A percentile compares a stretch with the other conserved stretches of the same genome.
phyloP scores from a whole-genome alignment of 2,797 vertebrate genomes.

The Rhynchotus rufescens region DNA sequence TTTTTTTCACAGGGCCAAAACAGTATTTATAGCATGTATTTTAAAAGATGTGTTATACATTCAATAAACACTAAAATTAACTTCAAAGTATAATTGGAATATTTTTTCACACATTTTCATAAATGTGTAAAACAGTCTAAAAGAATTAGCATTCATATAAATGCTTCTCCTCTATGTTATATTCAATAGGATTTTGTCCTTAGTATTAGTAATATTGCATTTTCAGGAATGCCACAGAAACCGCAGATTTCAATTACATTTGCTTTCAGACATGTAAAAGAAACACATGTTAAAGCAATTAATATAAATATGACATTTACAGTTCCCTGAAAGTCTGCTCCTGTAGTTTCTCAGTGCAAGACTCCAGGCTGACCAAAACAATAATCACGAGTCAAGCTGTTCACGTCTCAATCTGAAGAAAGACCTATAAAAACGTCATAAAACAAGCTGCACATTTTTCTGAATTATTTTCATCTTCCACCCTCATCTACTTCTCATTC shows the following conservation, averaged over 20 bases:
- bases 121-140: slow-evolving; percentile 39
- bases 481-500: neutral
- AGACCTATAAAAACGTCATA: slow-evolving; percentile 56
- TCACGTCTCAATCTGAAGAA: slow-evolving; percentile 44
- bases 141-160: slow-evolving; percentile 45
- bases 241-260: slow-evolving; percentile 71
- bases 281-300: slow-evolving; percentile 80
- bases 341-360: slow-evolving; percentile 48
- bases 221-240: slow-evolving; percentile 66
- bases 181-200: slow-evolving; percentile 46
- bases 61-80: slow-evolving; percentile 37
- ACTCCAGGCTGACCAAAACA: slow-evolving; percentile 34
- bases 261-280: slow-evolving; percentile 75
- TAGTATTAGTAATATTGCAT: slow-evolving; percentile 51
- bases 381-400: slow-evolving; percentile 48
- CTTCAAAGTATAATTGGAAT: neutral
- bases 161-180: slow-evolving; percentile 9
- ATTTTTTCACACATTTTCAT: slow-evolving; percentile 47
- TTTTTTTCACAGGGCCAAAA: neutral
- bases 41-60: slow-evolving; percentile 40
- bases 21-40: neutral
- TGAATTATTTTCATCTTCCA: neutral
- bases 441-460: slow-evolving; percentile 32
- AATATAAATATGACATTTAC: slow-evolving; percentile 64
- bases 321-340: slow-evolving; percentile 47